These are phyloP conservation scores for Acrobasis consociella DNA, from an alignment of 2,888 invertebrate genomes.

Conservation along the genomic window DNA sequence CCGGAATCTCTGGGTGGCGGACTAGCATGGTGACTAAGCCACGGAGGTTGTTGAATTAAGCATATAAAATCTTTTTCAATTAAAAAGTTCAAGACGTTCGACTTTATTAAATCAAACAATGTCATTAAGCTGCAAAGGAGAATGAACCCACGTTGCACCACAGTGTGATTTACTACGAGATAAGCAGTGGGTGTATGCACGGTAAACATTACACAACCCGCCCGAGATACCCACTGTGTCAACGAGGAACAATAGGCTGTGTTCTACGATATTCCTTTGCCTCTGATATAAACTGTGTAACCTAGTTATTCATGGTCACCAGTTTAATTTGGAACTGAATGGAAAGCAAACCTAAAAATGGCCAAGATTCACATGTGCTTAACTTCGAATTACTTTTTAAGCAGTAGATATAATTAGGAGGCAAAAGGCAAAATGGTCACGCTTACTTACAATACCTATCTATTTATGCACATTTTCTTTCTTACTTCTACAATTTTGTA, in stretches of 20 bases:
- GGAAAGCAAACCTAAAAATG: neutral
- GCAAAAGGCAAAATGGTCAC: too few species aligned
- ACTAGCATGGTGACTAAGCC: too few species aligned
- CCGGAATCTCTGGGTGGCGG: too few species aligned
- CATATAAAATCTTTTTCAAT: too few species aligned
- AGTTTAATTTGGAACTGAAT: conserved; percentile 1
- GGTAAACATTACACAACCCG: conserved; percentile 30
- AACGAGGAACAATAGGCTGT: conserved; percentile 25
- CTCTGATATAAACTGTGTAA: neutral
- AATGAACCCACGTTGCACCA: conserved; percentile 32
- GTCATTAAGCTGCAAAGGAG: conserved; percentile 20
- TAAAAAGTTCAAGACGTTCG: too few species aligned
- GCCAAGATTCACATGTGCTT: neutral
- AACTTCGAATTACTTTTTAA: too few species aligned
- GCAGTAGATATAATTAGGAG: too few species aligned
- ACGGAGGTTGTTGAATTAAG: too few species aligned
- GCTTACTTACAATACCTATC: too few species aligned
- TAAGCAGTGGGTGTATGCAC: conserved; percentile 27
- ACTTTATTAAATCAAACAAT: too few species aligned
- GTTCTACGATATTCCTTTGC: conserved; percentile 13
- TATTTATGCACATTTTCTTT: too few species aligned
- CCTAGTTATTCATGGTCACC: conserved; percentile 10
- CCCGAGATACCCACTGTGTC: conserved; percentile 23
- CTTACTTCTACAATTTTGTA: too few species aligned
- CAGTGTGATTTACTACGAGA: conserved; percentile 28